Conservation (phyloP, 2,888 invertebrate genomes). For the Drosophila ustulata region DNA sequence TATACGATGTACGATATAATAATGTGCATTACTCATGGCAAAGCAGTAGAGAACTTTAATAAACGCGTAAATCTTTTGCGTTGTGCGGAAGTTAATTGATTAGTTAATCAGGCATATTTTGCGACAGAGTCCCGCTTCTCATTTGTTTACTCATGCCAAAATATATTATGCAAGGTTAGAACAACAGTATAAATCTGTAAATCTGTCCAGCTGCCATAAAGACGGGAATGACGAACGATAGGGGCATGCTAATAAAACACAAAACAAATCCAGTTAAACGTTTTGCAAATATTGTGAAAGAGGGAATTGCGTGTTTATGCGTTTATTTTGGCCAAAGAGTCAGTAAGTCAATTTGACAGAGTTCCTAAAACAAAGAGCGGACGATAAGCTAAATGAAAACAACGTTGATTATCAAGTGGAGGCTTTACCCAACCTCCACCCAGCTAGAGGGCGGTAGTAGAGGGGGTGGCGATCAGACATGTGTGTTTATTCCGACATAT, state of each 20-base stretch:
- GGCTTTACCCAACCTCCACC: not conserved
- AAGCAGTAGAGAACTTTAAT: not conserved
- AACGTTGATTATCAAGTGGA: slow-evolving; percentile 20
- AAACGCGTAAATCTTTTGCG: not conserved
- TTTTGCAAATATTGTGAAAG: slow-evolving; percentile 20
- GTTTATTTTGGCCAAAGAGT: slow-evolving; percentile 14
- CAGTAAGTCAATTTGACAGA: not conserved
- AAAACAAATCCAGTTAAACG: slow-evolving; percentile 13
- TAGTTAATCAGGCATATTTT: slow-evolving; percentile 1
- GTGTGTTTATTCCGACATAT: slow-evolving; percentile 18
- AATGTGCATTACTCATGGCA: not conserved
- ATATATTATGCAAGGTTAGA: slow-evolving; percentile 20
- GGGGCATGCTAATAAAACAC: slow-evolving; percentile 21
- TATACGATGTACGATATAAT: not conserved
- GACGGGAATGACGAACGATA: slow-evolving; percentile 18
- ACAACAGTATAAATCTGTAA: slow-evolving; percentile 1
- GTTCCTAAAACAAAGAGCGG: slow-evolving; percentile 35
- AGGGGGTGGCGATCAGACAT: not conserved
- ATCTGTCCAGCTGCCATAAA: slow-evolving; percentile 14
- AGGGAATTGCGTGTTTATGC: not conserved
- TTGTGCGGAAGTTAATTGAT: slow-evolving; percentile 9
- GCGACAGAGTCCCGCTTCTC: not conserved
- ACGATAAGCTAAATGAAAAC: slow-evolving; percentile 31
- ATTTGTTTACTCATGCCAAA: slow-evolving; percentile 16
- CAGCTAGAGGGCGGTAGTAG: not conserved